Evolutionary conservation across 37 sponge, comb jelly and placozoan species (phyloP).

Genomic region (Beroe ovata): DNA sequence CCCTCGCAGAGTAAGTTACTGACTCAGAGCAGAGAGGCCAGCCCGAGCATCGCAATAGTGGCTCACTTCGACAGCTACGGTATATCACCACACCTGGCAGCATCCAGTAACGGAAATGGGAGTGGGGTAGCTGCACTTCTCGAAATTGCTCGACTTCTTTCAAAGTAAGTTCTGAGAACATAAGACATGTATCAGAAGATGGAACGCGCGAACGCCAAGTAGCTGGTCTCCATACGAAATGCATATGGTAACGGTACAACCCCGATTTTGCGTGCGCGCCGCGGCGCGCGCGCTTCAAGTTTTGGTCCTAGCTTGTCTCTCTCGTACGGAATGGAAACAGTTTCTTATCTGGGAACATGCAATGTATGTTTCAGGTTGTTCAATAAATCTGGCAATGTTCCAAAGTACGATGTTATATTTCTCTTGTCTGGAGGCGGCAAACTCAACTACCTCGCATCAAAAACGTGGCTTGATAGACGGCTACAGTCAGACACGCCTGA

Average conservation of each 20-base stretch:
- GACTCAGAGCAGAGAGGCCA: conserved; percentile 74
- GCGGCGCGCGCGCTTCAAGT: no score
- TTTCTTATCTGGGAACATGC: no score
- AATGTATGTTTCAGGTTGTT: neutral
- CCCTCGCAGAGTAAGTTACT: conserved; percentile 76
- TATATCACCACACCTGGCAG: conserved; percentile 76
- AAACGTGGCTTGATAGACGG: conserved; percentile 75
- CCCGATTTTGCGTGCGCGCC: no score
- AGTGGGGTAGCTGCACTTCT: conserved; percentile 85
- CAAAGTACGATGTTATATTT: conserved; percentile 79
- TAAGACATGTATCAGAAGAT: neutral
- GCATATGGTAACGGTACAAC: no score
- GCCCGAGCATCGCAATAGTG: conserved; percentile 82
- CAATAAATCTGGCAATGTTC: conserved; percentile 4
- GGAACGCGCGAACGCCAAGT: neutral
- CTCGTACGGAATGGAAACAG: no score
- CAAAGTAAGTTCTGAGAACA: conserved; percentile 74
- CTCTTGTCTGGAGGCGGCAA: conserved; percentile 84
- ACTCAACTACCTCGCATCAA: conserved; percentile 88
- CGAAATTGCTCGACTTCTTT: conserved; percentile 84
- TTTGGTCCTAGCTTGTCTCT: no score
- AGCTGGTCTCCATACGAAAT: no score
- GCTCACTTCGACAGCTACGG: conserved; percentile 90
- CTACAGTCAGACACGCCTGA: conserved; percentile 53
- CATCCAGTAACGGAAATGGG: conserved; percentile 80